phyloP scores from a whole-genome alignment of 2,113 vertebrate genomes.

The Verasper variegatus region DNA sequence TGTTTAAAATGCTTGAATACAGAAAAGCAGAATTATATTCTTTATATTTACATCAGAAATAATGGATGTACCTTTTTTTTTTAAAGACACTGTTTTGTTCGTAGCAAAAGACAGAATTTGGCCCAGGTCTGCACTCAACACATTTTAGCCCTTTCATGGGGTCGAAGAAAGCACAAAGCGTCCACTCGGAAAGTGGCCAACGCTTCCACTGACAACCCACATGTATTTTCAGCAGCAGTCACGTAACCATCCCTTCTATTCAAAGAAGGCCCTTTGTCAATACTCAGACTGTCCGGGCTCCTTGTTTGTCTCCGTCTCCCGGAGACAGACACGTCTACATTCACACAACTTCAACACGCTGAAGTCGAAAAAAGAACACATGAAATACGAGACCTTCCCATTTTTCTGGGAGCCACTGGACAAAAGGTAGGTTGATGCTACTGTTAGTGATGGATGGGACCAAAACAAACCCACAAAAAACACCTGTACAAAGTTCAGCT shows the following conservation, averaged over 20 bases:
- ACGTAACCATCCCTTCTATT: conserved; percentile 24
- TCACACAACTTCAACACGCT: conserved; percentile 53
- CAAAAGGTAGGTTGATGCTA: conserved; percentile 58
- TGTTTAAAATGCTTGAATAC: not conserved
- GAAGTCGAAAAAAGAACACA: conserved; percentile 40
- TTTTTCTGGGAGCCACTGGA: conserved; percentile 4
- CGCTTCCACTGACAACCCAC: conserved; percentile 33
- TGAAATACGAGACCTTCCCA: conserved; percentile 23
- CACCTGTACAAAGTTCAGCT: conserved; percentile 69
- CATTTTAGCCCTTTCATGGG: conserved; percentile 73
- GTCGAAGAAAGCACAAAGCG: conserved; percentile 18
- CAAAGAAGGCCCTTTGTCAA: conserved; percentile 23
- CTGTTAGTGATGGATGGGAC: conserved; percentile 45
- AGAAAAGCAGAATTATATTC: not conserved
- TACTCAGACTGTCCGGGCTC: conserved; percentile 1
- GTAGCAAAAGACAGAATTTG: conserved; percentile 27
- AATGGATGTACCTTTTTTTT: too few species aligned
- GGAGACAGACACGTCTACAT: conserved; percentile 50
- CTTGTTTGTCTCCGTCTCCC: conserved; percentile 15
- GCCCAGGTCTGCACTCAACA: conserved; percentile 60
- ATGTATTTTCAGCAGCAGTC: conserved; percentile 54
- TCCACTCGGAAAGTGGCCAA: conserved; percentile 19
- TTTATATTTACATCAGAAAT: too few species aligned
- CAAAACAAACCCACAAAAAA: conserved; percentile 35
- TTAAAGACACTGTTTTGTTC: too few species aligned